phyloP scores from a whole-genome alignment of 1,140 invertebrate genomes.

The Phocides pigmalion region DNA sequence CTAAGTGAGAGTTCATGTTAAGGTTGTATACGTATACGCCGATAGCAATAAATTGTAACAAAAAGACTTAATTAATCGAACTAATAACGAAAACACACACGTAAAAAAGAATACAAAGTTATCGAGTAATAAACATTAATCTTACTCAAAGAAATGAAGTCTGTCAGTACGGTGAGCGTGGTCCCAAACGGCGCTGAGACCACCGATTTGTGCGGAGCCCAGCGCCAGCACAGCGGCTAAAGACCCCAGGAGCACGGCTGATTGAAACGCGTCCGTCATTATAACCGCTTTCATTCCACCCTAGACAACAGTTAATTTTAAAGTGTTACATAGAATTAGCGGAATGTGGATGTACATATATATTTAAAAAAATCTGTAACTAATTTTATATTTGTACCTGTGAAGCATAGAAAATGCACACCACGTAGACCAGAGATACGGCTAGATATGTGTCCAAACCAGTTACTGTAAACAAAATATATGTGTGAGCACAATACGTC shows the following conservation, averaged over 20 bases:
- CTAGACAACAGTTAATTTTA: slow-evolving; percentile 74
- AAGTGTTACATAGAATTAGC: no score
- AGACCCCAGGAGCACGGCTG: slow-evolving; percentile 84
- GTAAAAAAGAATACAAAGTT: no score
- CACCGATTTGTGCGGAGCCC: slow-evolving; percentile 89
- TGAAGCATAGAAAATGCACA: slow-evolving; percentile 97
- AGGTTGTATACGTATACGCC: no score
- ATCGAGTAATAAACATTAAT: no score
- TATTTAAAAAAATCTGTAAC: no score
- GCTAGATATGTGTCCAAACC: slow-evolving; percentile 86
- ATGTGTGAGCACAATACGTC: no score
- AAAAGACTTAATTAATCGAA: no score
- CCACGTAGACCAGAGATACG: slow-evolving; percentile 93
- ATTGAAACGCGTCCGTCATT: slow-evolving; percentile 96
- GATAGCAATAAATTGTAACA: no score
- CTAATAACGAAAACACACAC: no score
- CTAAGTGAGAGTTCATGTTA: no score
- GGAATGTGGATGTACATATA: no score
- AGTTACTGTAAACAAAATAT: slow-evolving; percentile 69
- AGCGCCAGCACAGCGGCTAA: slow-evolving; percentile 89
- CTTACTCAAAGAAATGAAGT: slow-evolving; percentile 92
- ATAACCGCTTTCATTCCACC: slow-evolving; percentile 98
- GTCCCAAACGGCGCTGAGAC: slow-evolving; percentile 87
- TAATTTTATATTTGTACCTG: slow-evolving; percentile 66
- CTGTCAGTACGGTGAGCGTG: slow-evolving; percentile 86